These are phyloP conservation scores for Leptopilina myrica DNA, from an alignment of 2,888 invertebrate genomes.

Conservation along the genomic window DNA sequence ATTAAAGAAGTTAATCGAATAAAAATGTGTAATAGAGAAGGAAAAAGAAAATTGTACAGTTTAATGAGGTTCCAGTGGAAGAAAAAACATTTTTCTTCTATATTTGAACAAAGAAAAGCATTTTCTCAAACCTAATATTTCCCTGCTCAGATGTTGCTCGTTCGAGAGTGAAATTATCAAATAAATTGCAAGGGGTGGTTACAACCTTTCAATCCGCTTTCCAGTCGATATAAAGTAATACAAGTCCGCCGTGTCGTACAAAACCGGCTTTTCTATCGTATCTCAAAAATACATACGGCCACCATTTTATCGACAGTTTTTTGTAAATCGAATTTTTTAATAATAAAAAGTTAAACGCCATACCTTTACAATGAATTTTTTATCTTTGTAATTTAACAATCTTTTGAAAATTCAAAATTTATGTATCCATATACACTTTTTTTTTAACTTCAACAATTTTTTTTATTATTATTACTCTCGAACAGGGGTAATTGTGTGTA, in stretches of 20 bases:
- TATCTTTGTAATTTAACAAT: not conserved
- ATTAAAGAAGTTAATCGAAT: slow-evolving; percentile 2
- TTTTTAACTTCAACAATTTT: too few relatives aligned
- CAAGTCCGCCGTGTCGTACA: not conserved
- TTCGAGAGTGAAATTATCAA: slow-evolving; percentile 35
- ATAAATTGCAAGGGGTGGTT: slow-evolving; percentile 36
- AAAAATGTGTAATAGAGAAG: slow-evolving; percentile 20
- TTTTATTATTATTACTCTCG: too few relatives aligned
- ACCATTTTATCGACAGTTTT: not conserved
- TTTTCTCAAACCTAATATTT: slow-evolving; percentile 26
- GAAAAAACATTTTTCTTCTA: slow-evolving; percentile 27
- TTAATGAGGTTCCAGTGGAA: not conserved
- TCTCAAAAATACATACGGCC: slow-evolving; percentile 13
- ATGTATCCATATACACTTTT: too few relatives aligned
- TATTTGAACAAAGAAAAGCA: slow-evolving; percentile 28
- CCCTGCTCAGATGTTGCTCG: slow-evolving; percentile 28
- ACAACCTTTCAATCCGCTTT: slow-evolving; percentile 37
- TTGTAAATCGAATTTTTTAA: not conserved
- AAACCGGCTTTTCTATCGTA: slow-evolving; percentile 7
- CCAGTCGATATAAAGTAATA: slow-evolving; percentile 40
- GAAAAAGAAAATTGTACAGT: not conserved
- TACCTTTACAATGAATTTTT: not conserved
- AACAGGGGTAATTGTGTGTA: too few relatives aligned
- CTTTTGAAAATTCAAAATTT: not conserved
- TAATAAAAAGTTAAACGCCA: not conserved